phyloP scores from a whole-genome alignment of 2,797 vertebrate species.

The Coccyzus lansbergi region DNA sequence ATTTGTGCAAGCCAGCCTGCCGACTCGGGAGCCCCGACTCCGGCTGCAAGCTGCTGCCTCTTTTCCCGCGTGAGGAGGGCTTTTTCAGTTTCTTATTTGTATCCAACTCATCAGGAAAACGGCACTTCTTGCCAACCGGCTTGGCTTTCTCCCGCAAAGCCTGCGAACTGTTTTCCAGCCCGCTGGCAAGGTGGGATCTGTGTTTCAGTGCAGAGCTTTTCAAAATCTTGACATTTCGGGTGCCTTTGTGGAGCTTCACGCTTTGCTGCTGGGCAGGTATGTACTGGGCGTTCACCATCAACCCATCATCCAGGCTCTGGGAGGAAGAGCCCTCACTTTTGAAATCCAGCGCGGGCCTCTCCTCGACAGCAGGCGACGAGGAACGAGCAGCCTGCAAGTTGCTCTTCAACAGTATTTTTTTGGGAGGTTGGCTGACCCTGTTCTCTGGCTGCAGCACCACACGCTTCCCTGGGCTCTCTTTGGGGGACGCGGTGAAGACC shows the following conservation, averaged over 20 bases:
- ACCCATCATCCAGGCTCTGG: slow-evolving; percentile 83
- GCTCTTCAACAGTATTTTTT: slow-evolving; percentile 74
- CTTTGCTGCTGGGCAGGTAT: slow-evolving; percentile 77
- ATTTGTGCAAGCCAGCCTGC: slow-evolving; percentile 43
- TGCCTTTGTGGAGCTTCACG: slow-evolving; percentile 77
- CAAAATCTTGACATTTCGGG: slow-evolving; percentile 76
- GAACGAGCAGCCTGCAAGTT: slow-evolving; percentile 37
- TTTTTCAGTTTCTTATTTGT: slow-evolving; percentile 80
- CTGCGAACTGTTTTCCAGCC: slow-evolving; percentile 71
- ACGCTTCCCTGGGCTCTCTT: slow-evolving; percentile 72
- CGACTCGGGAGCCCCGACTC: slow-evolving; percentile 70
- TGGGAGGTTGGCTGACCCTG: slow-evolving; percentile 73
- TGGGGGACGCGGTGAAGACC: slow-evolving; percentile 46
- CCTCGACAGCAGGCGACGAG: not conserved
- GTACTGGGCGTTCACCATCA: slow-evolving; percentile 78
- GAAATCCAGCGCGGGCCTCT: slow-evolving; percentile 76
- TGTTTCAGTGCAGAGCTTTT: slow-evolving; percentile 75
- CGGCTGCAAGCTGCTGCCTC: slow-evolving; percentile 63
- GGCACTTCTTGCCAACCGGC: slow-evolving; percentile 74
- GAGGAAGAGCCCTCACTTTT: slow-evolving; percentile 84
- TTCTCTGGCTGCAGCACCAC: slow-evolving; percentile 62
- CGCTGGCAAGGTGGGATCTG: slow-evolving; percentile 39
- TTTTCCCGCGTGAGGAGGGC: slow-evolving; percentile 75
- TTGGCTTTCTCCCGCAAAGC: slow-evolving; percentile 75
- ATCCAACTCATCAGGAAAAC: slow-evolving; percentile 78